Base-by-base conservation (phyloP, 2,888 invertebrate species). In the Hydriomena furcata region DNA sequence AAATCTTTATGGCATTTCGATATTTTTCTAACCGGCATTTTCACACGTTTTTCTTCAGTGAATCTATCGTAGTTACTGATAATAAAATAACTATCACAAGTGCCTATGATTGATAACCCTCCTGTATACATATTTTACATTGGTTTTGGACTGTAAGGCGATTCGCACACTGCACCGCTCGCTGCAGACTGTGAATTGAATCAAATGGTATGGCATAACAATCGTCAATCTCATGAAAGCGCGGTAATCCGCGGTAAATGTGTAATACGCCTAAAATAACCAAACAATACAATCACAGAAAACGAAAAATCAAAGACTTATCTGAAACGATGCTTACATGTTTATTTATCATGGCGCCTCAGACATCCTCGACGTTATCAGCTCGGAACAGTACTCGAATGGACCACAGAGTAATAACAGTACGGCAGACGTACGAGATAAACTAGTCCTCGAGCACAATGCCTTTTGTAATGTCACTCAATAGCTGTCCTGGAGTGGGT, bases 401-500 rank as follows among this genome's bases (percentile, higher is more conserved):
- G 47, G 47, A 37, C 46, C 28, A 49, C 49, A 46, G 38, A 43
- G 34, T 23, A 31, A 25, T 36, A 49, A 24, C 44, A 51, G 50
- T 47, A 41, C 32, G 24, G 21, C 72, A 66, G 69, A 52, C 55
- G 69, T 63, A 73, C 68, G 74, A 83, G 84, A 84, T 86, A 84
- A 84, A 85, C 83, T 80, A 74, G 81, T 77, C 75, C 68, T 52
- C 60, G 63, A 59, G 66, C 67, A 82, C 88, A 88, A 85, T 86
- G 72, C 77, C 85, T 84, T 83, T 87, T 86, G 85, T 86, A 72
- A 78, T 72, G 78, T 69, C 76, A 69, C 73, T 82, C 76, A 82
- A 79, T 77, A 69, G 71, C 50, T 71, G 73, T 77, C 75, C 76
- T 73, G 69, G 37, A 36, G 44, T 44, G 50, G 48, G 52, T 46